Evolutionary conservation across 2,113 vertebrate genomes (phyloP).

Genomic region (Saguinus imperator): DNA sequence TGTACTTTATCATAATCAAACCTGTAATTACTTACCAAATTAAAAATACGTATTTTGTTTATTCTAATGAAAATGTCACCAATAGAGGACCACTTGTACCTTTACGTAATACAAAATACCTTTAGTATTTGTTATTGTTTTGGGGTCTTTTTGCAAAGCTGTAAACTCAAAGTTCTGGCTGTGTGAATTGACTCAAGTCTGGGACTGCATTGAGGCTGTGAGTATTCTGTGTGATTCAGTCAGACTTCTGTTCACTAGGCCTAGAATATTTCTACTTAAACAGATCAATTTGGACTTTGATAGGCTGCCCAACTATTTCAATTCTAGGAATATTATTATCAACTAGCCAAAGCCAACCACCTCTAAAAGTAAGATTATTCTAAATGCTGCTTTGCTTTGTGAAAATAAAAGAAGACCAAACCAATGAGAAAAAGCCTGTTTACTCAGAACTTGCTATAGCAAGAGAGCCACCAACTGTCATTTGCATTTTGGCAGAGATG

Average conservation of each 20-base stretch:
- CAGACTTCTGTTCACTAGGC: not conserved
- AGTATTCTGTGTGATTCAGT: not conserved
- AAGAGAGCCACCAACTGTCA: not conserved
- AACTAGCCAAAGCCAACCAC: not conserved
- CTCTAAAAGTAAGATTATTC: not conserved
- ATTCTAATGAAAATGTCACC: not conserved
- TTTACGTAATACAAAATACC: too few species aligned
- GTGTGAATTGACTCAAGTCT: not conserved
- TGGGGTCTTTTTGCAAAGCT: not conserved
- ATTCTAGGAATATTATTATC: not conserved
- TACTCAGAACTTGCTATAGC: not conserved
- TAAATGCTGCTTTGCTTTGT: not conserved
- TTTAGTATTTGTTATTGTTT: not conserved
- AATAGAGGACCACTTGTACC: not conserved
- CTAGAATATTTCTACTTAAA: not conserved
- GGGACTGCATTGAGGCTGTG: not conserved
- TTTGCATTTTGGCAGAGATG: not conserved
- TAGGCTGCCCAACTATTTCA: not conserved
- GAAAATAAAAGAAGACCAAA: not conserved
- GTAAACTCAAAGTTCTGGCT: not conserved
- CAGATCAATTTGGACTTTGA: not conserved
- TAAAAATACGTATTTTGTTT: not conserved
- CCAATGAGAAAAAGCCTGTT: not conserved
- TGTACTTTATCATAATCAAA: not conserved
- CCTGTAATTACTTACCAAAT: not conserved